Percentiles rank a stretch among this genome's conserved stretches.
phyloP scores from a whole-genome alignment of 1,140 invertebrate species.

The Habropoda laboriosa region DNA sequence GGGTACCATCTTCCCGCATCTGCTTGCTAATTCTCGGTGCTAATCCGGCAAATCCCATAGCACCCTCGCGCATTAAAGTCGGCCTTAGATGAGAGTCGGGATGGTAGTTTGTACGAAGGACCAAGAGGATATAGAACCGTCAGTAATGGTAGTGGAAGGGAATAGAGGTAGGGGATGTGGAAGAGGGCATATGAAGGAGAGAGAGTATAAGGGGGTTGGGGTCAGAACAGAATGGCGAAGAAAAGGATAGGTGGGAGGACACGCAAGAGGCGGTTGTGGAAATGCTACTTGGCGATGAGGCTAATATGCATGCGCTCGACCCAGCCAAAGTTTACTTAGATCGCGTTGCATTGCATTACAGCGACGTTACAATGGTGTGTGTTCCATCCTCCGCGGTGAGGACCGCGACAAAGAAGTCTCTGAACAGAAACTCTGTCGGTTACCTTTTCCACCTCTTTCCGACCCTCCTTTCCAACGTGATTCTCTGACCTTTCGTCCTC shows the following conservation, averaged over 20 bases:
- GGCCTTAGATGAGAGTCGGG: conserved; percentile 62
- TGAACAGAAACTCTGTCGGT: conserved; percentile 8
- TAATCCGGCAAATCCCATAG: conserved; percentile 73
- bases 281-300: conserved; percentile 64
- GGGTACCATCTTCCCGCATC: conserved; percentile 67
- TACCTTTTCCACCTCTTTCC: conserved; percentile 7
- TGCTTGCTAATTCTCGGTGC: conserved; percentile 71
- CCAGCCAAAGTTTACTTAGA: conserved; percentile 70
- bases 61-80: conserved; percentile 71
- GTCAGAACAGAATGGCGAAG: background rate
- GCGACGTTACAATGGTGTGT: conserved; percentile 63
- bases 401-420: conserved; percentile 22
- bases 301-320: conserved; percentile 71
- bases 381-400: conserved; percentile 35
- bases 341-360: conserved; percentile 69
- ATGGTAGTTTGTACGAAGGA: conserved; percentile 44
- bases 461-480: conserved; percentile 9
- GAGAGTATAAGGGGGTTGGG: too few species aligned
- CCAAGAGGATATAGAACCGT: conserved; percentile 44
- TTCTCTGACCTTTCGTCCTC: conserved; percentile 52
- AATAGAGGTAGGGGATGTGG: background rate
- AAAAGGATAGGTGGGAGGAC: conserved; percentile 25
- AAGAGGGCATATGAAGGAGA: conserved; percentile 18
- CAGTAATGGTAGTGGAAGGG: background rate
- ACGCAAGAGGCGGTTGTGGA: conserved; percentile 52